These are phyloP conservation scores for Rhinichthys klamathensis DNA, from an alignment of 2,113 vertebrate species.

Conservation along the genomic window DNA sequence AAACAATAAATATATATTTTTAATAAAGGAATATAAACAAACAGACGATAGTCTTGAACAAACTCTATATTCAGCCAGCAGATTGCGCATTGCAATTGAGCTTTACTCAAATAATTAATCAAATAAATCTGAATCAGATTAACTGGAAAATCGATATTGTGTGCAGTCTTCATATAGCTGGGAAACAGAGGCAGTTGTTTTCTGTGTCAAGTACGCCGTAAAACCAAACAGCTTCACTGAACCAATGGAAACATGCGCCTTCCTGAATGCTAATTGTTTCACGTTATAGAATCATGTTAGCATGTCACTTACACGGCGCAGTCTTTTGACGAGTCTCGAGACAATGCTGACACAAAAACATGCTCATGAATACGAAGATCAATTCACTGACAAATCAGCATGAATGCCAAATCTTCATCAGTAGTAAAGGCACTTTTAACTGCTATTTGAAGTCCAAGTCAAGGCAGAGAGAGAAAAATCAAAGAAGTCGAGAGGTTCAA, in stretches of 20 bases:
- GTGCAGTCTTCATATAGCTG: neutral
- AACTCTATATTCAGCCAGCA: neutral
- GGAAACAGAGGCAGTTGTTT: neutral
- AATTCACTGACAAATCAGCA: neutral
- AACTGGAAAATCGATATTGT: neutral
- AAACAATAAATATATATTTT: neutral
- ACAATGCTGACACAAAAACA: neutral
- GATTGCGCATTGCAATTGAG: neutral
- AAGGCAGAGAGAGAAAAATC: neutral
- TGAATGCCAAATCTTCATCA: neutral
- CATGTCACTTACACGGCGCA: neutral
- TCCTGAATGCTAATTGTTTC: neutral
- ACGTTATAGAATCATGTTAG: neutral
- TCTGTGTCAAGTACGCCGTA: neutral
- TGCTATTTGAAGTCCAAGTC: neutral
- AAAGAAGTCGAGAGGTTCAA: neutral
- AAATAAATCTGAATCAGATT: neutral
- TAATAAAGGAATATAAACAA: neutral
- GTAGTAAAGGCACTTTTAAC: neutral
- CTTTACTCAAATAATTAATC: neutral
- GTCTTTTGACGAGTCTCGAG: neutral
- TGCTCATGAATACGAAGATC: constrained; percentile 6
- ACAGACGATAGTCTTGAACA: neutral
- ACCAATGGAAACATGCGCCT: neutral
- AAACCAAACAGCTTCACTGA: neutral